Base-by-base conservation (phyloP, 1,140 invertebrate species). In the Philopotamus ludificatus region DNA sequence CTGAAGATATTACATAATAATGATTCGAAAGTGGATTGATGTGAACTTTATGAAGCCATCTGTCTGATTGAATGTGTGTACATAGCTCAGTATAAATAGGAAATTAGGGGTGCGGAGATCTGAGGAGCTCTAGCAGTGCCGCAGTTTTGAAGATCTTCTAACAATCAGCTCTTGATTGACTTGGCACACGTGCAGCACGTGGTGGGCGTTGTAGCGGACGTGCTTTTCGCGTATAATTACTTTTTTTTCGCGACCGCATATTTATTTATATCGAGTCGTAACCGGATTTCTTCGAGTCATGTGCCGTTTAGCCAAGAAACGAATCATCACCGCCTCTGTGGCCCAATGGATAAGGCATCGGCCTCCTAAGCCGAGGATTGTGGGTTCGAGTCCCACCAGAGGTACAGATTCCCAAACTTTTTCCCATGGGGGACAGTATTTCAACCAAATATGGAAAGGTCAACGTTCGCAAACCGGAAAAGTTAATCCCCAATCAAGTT, bases 291-390 rank as follows among this genome's bases (percentile, higher is more conserved):
- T 49, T 60, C 18, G 23, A 51, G 15, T 23, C 49, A 26, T 70
- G 45, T 70, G 53, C 42, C 22, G 22, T 4, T 25, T 60, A 51
- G 47, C 50, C 10, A 44, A 20, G 59, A 39, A 28, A 16, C n/a
- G 1, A 39, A 51, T 39, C 53, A 42, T 12, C 49, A 34, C 53
- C 76, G 83, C 83, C 83, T 83, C 82, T 85, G 85, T 86, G 85
- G 85, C 85, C 85, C 85, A 86, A 86, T 86, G 85, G 85, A 86
- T 86, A 86, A 86, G 85, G 85, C 85, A 86, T 86, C 84, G 84
- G 84, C 84, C 84, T 86, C 84, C 84, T 85, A 85, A 86, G 84
- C 84, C 84, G 85, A 83, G 84, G 85, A 86, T 84, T 86, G 85
- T 85, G 84, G 85, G 84, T 86, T 86, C 85, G 84, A 86, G 84